Evolutionary conservation across 2,113 vertebrate species (phyloP), one percentile per base, ranked within the genome.

Genomic region (Morone chrysops): DNA sequence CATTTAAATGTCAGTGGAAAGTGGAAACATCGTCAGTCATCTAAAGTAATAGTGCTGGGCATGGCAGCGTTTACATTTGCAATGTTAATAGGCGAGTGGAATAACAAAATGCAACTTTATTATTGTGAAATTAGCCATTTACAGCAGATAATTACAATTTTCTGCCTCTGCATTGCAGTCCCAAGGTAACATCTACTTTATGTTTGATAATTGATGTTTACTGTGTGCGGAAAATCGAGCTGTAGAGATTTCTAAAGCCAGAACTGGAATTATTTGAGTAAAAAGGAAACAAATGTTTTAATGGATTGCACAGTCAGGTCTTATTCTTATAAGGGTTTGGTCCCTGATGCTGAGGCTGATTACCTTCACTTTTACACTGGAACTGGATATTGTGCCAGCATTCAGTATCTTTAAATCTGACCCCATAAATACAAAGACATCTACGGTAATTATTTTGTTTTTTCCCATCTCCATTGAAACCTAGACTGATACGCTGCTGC

Each of bases 1-100:
- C 76, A 80, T 83, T 91, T 89, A 89, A 92, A 92, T 91, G 90
- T 89, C 91, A 92, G 80, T 60, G 66, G 40, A 72, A 82, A 77
- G 54, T 47, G 69, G 59, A 83, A 80, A 76, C 68, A 65, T 53
- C 16, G 6, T 80, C 60, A 82, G 67, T 69, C 61, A 22, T 83
- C 48, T 53, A 40, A 75, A 63, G 62, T 54, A 87, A 82, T n/a
- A 70, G 66, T 40, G 56, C 13, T 50, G 43, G 20, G 62, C 70
- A 75, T 8, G n/a, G 50, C 71, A 77, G 56, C 36, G 45, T 75
- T 82, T 60, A 47, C 25, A 82, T 82, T 57, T 74, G 62, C 60
- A 80, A 43, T 38, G n/a, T 67, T 80, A 82, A 82, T 84, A 22
- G 13, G 51, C 8, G 22, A 78, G 25, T 53, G 61, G 36, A 63